Conservation (phyloP, 30 jellyfish, hydroid and myxozoan species). For the Chrysaora quinquecirrha region DNA sequence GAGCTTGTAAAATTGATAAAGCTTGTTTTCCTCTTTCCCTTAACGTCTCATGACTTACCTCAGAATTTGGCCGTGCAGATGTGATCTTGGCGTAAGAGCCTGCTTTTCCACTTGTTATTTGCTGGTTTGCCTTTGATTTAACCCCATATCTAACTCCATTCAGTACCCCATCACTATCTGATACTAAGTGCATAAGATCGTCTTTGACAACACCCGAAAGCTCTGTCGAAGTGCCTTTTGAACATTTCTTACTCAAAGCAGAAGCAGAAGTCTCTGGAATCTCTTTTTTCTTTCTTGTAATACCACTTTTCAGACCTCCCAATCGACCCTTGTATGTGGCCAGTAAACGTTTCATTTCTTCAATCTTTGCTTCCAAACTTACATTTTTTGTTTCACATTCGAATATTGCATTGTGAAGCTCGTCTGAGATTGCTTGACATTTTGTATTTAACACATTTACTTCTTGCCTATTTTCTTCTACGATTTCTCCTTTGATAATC, state of each 20-base stretch:
- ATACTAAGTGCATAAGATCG: background rate
- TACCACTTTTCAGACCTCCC: slow-evolving; percentile 9
- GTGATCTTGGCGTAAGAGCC: background rate
- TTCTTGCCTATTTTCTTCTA: background rate
- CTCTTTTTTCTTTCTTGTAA: background rate
- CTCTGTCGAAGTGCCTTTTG: background rate
- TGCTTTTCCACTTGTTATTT: slow-evolving; percentile 18
- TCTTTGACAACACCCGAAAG: background rate
- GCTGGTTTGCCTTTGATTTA: background rate
- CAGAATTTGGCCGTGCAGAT: background rate
- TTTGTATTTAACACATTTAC: background rate
- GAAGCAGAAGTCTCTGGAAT: background rate
- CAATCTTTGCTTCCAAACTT: background rate
- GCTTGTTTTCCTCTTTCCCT: background rate
- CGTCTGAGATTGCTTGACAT: background rate
- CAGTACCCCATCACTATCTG: background rate
- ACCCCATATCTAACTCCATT: slow-evolving; percentile 2
- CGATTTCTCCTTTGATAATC: background rate
- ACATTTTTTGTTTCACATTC: background rate
- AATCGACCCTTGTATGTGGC: slow-evolving; percentile 6
- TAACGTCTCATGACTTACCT: background rate
- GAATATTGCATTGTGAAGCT: background rate
- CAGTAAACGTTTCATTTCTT: background rate
- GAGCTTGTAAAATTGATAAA: background rate
- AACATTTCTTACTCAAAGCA: background rate